Percentiles rank a stretch among this genome's conserved stretches.
phyloP scores from a whole-genome alignment of 2,888 invertebrate species.

The Ochlodes sylvanus region DNA sequence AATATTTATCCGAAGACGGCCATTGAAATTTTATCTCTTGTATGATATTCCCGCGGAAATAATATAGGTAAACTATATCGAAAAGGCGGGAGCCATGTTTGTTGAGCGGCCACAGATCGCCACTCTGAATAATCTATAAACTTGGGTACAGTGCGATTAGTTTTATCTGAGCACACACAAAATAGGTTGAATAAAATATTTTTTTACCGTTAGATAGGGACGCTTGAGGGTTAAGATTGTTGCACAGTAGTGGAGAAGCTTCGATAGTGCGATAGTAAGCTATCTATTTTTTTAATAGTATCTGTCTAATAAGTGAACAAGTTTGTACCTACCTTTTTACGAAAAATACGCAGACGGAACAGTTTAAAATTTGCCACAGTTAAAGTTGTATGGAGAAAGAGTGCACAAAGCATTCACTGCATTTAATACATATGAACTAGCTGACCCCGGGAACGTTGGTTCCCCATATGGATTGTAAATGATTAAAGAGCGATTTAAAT shows the following conservation, averaged over 20 bases:
- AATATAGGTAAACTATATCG: slow-evolving; percentile 3
- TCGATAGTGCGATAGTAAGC: background rate
- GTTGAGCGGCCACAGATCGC: slow-evolving; percentile 54
- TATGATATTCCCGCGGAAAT: slow-evolving; percentile 2
- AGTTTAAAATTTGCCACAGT: too few species aligned
- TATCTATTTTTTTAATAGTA: too few species aligned
- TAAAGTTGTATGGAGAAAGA: too few species aligned
- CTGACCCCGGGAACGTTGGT: too few species aligned
- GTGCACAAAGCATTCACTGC: too few species aligned
- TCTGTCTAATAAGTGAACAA: too few species aligned
- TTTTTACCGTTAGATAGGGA: slow-evolving; percentile 54
- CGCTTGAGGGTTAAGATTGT: slow-evolving; percentile 10
- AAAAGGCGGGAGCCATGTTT: slow-evolving; percentile 55
- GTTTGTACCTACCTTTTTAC: too few species aligned
- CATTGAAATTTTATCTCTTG: slow-evolving; percentile 1
- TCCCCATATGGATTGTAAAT: too few species aligned
- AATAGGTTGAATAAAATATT: slow-evolving; percentile 53
- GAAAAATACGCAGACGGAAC: too few species aligned
- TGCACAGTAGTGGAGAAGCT: background rate
- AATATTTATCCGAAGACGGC: background rate
- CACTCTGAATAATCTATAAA: slow-evolving; percentile 40
- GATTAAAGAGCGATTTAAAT: too few species aligned
- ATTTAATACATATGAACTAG: too few species aligned
- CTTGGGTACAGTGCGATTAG: slow-evolving; percentile 25
- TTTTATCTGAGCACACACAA: slow-evolving; percentile 47